Conservation (phyloP, 1,140 invertebrate genomes). For the Sycophaga agraensis region DNA sequence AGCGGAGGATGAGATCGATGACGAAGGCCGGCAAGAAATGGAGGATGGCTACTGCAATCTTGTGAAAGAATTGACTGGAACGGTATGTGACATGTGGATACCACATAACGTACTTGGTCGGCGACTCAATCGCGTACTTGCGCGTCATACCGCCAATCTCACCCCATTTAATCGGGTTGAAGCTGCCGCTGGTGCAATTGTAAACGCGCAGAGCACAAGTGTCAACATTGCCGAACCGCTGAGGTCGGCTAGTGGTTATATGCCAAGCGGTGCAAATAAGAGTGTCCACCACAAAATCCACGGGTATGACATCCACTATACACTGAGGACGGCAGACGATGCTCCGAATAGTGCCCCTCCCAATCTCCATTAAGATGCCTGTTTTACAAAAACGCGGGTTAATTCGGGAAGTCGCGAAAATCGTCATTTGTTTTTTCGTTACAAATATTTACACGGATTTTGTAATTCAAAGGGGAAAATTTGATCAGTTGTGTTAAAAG, state of each 20-base stretch:
- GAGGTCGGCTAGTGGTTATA: conserved; percentile 61
- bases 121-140: conserved; percentile 71
- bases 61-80: conserved; percentile 71
- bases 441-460: too few relatives aligned
- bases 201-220: conserved; percentile 73
- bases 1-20: conserved; percentile 70
- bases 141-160: conserved; percentile 70
- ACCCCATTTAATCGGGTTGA: conserved; percentile 84
- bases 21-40: conserved; percentile 81
- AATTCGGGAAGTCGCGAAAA: too few relatives aligned
- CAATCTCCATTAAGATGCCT: conserved; percentile 81
- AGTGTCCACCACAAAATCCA: conserved; percentile 87
- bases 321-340: conserved; percentile 74
- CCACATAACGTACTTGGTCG: conserved; percentile 82
- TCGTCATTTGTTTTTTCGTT: too few relatives aligned
- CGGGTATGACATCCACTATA: conserved; percentile 84
- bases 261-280: conserved; percentile 84
- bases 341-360: conserved; percentile 81
- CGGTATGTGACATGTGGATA: conserved; percentile 82
- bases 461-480: too few relatives aligned
- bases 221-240: conserved; percentile 80
- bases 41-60: conserved; percentile 68
- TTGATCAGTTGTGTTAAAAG: too few relatives aligned
- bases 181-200: conserved; percentile 84
- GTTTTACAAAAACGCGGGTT: too few relatives aligned